These are phyloP conservation scores for Lichenostomus cassidix DNA, from an alignment of 2,113 vertebrate species.

Conservation along the genomic window DNA sequence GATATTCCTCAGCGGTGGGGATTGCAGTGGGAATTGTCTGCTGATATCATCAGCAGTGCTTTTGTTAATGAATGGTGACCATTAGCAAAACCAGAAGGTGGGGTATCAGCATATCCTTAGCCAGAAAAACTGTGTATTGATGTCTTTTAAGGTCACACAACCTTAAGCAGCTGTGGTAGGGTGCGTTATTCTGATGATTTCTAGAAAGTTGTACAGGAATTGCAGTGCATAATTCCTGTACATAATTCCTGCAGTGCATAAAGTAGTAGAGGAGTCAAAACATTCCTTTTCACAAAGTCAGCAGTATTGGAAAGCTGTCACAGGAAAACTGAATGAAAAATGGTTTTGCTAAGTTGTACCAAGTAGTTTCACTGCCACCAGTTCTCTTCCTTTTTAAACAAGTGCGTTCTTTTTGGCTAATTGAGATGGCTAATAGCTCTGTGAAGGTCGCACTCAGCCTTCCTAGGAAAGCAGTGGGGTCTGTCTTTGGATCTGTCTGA, in stretches of 20 bases:
- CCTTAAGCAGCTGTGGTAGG: not conserved
- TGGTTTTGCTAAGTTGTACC: not conserved
- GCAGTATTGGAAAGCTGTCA: not conserved
- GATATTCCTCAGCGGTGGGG: not conserved
- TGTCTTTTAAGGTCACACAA: not conserved
- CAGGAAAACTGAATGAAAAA: not conserved
- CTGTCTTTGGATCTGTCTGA: not conserved
- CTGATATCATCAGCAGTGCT: not conserved
- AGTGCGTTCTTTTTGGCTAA: not conserved
- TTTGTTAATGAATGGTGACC: not conserved
- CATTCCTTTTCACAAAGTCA: not conserved
- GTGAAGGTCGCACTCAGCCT: not conserved
- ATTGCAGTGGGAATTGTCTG: not conserved
- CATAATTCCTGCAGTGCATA: not conserved
- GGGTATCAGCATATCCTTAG: not conserved
- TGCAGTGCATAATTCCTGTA: not conserved
- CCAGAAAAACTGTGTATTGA: not conserved
- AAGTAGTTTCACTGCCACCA: not conserved
- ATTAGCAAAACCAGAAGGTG: not conserved
- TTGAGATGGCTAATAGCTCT: not conserved
- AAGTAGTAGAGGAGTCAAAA: not conserved
- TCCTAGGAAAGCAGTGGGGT: not conserved
- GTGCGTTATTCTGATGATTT: not conserved
- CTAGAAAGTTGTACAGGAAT: not conserved
- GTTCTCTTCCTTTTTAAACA: too few species aligned